A percentile compares a stretch with the other conserved stretches of the same genome.
Conservation (phyloP, 2,888 invertebrate genomes). For the Drosophila percnosoma region DNA sequence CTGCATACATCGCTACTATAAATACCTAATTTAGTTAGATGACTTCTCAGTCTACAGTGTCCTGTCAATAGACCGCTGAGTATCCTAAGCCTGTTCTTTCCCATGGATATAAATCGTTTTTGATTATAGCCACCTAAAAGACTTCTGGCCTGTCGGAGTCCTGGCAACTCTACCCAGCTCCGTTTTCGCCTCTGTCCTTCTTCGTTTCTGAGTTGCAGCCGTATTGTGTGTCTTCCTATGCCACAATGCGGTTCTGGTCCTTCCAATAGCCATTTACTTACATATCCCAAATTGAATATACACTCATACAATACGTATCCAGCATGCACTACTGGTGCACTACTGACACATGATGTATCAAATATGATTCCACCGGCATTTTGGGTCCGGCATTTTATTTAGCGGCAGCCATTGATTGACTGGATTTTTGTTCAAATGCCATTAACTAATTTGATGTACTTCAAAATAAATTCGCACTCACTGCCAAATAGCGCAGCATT, state of each 20-base stretch:
- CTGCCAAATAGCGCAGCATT: conserved; percentile 37
- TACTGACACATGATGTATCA: conserved; percentile 3
- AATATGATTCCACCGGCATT: conserved; percentile 31
- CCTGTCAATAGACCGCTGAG: too few relatives aligned
- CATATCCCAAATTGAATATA: conserved; percentile 14
- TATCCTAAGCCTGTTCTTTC: too few relatives aligned
- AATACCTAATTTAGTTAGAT: too few relatives aligned
- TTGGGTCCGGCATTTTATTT: conserved; percentile 44
- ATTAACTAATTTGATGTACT: conserved; percentile 57
- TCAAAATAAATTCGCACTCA: conserved; percentile 36
- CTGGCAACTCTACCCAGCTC: too few relatives aligned
- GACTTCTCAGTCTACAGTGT: too few relatives aligned
- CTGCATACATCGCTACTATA: too few relatives aligned
- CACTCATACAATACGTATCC: not conserved
- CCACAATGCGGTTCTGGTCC: conserved; percentile 35
- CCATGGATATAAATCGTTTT: too few relatives aligned
- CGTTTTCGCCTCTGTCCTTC: too few relatives aligned
- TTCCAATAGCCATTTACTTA: conserved; percentile 33
- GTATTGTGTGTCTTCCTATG: conserved; percentile 13
- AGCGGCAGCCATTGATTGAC: conserved; percentile 47
- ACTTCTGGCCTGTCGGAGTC: too few relatives aligned
- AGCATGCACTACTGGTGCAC: not conserved
- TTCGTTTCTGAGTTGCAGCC: too few relatives aligned
- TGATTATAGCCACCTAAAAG: too few relatives aligned
- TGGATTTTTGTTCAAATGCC: conserved; percentile 48